Evolutionary conservation across 2,888 invertebrate genomes (phyloP).

Genomic region (Chymomyza caudatula): DNA sequence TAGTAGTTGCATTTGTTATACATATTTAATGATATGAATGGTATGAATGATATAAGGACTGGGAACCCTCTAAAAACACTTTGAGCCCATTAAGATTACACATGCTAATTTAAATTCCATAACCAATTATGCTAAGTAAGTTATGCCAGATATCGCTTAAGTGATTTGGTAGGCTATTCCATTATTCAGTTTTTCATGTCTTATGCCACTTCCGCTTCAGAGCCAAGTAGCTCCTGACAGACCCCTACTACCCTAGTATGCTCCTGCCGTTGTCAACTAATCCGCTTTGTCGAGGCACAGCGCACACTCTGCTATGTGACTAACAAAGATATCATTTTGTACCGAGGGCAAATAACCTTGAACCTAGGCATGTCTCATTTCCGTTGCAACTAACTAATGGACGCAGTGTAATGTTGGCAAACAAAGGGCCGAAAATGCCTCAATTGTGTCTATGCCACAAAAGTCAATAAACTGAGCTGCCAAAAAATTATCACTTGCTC

Average conservation of each 20-base stretch:
- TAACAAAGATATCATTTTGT: neutral
- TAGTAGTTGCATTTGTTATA: no score
- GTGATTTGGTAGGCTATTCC: neutral
- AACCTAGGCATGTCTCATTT: neutral
- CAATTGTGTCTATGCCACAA: constrained; percentile 43
- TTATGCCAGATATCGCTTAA: neutral
- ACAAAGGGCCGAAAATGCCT: neutral
- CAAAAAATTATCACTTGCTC: constrained; percentile 67
- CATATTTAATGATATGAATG: no score
- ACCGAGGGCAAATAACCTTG: neutral
- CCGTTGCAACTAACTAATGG: neutral
- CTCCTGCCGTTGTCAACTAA: neutral
- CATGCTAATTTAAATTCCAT: neutral
- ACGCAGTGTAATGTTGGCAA: neutral
- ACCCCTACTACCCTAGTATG: neutral
- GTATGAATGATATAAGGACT: neutral
- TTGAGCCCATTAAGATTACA: neutral
- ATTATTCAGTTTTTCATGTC: neutral
- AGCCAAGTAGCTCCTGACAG: neutral
- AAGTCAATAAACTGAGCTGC: constrained; percentile 56
- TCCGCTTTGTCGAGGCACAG: neutral
- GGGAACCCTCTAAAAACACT: neutral
- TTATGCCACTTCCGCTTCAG: neutral
- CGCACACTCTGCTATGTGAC: neutral
- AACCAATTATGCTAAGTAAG: neutral